Evolutionary conservation across 1,140 invertebrate genomes (phyloP), one percentile per base, ranked within the genome.

Genomic region (Colletes latitarsis): DNA sequence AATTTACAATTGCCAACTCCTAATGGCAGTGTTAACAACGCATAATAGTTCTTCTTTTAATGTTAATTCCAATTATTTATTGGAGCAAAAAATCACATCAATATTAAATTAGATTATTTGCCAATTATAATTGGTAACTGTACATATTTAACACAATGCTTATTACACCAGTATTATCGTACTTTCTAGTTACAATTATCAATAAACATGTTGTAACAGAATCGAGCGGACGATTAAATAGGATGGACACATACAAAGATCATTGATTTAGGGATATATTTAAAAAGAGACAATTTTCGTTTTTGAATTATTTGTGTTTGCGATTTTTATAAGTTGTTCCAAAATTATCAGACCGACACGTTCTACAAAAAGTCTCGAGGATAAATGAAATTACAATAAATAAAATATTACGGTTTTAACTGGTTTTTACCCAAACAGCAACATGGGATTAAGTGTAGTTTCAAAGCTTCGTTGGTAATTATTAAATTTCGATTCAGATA

Each of bases 101-200:
- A 87, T 87, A 88, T 89, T 89, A 86, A 90, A 89, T 89, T 88
- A 90, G 72, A 86, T 80, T 81, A 88, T 91, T 91, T 91, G 90
- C 90, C 91, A 91, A 92, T 92, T 90, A 89, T 91, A 92, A 92
- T 91, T 92, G 90, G 90, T 93, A 92, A 93, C 91, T 92, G 91
- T 92, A 92, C 91, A 93, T 93, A 92, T 91, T 90, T 89, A 92
- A 92, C 89, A 92, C 87, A 93, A 92, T 92, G 87, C 91, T 92
- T 87, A 91, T 89, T 91, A 92, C 91, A 91, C 88, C 86, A 84
- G 88, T 90, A 90, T 91, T 89, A 85, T 90, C 87, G 73, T 91
- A 91, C 88, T 88, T 70, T 77, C 88, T 91, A 92, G 89, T 92
- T 92, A 92, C 89, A 92, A 88, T 91, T 86, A 90, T 92, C 88